These are phyloP conservation scores for Ennomos erosarius DNA, from an alignment of 2,888 invertebrate genomes.

Conservation along the genomic window DNA sequence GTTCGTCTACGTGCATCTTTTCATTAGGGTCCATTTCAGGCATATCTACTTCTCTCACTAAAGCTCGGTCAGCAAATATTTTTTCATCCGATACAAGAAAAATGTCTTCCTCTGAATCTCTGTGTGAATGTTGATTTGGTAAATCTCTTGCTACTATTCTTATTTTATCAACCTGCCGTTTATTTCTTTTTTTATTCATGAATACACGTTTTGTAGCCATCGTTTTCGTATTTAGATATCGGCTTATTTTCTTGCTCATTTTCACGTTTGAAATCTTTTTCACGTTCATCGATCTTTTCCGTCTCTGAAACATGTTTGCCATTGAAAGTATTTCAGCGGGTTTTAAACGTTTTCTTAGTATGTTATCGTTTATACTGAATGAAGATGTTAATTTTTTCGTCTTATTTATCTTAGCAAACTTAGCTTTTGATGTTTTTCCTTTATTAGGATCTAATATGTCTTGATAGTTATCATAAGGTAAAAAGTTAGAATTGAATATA, in stretches of 20 bases:
- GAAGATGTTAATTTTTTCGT: conserved; percentile 24
- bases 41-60: conserved; percentile 53
- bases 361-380: conserved; percentile 49
- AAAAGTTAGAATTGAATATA: conserved; percentile 49
- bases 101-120: conserved; percentile 61
- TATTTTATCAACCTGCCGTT: conserved; percentile 68
- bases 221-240: conserved; percentile 61
- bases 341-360: conserved; percentile 58
- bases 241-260: conserved; percentile 58
- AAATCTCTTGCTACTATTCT: conserved; percentile 63
- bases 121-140: conserved; percentile 36
- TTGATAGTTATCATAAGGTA: conserved; percentile 54
- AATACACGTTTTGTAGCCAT: conserved; percentile 56
- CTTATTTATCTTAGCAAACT: conserved; percentile 6
- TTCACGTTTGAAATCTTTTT: conserved; percentile 59
- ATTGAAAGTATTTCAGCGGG: conserved; percentile 62
- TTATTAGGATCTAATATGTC: conserved; percentile 50
- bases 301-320: conserved; percentile 56
- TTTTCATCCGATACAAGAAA: conserved; percentile 66
- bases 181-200: conserved; percentile 58
- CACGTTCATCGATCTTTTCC: conserved; percentile 56
- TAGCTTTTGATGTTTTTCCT: conserved; percentile 17
- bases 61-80: conserved; percentile 59
- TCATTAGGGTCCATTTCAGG: conserved; percentile 43
- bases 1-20: conserved; percentile 25